Evolutionary conservation across 2,113 vertebrate species (phyloP), one percentile per base, ranked within the genome.

Genomic region (Sterna hirundo): DNA sequence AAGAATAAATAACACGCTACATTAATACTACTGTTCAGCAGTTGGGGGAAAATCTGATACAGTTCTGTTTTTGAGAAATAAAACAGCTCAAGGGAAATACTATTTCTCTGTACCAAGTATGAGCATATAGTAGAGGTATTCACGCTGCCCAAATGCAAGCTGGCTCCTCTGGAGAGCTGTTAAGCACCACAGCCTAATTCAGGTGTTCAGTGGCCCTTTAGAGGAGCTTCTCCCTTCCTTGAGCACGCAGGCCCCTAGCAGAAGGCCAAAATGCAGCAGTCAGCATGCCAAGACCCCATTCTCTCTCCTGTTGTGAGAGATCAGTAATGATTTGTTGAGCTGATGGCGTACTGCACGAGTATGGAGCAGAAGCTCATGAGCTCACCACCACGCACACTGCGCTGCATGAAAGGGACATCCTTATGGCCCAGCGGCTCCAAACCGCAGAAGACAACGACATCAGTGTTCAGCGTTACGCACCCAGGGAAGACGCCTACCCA

Each of bases 1-100:
- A 96, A 95, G 82, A 95, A 95, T 94, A 93, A 93, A 90, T 93
- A 94, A 93, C 87, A 77, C 22, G 15, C 58, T 61, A 89, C 49
- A 84, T 86, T 95, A 97, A 87, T 77, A 91, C 86, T 83, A 90
- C 94, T 55, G 82, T 81, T 94, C 51, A 74, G 57, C 70, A 91
- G 70, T 77, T 77, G 44, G 30, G 46, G 58, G 64, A 70, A 96
- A 95, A 91, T 93, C 88, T 85, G 81, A 95, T 84, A 85, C 46
- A 70, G 78, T 30, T 49, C 88, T 87, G 81, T 2, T 82, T 82
- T 83, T 57, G 57, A 94, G 89, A 91, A 94, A 93, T 74, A 77
- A 90, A 91, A 72, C 52, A 85, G 90, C 46, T 69, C 26, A 9
- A 34, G 26, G 52, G 52, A 95, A 84, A 68, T 58, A 20, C 22